These are phyloP conservation scores for Stercorarius parasiticus DNA, from an alignment of 2,113 vertebrate genomes.

Conservation along the genomic window DNA sequence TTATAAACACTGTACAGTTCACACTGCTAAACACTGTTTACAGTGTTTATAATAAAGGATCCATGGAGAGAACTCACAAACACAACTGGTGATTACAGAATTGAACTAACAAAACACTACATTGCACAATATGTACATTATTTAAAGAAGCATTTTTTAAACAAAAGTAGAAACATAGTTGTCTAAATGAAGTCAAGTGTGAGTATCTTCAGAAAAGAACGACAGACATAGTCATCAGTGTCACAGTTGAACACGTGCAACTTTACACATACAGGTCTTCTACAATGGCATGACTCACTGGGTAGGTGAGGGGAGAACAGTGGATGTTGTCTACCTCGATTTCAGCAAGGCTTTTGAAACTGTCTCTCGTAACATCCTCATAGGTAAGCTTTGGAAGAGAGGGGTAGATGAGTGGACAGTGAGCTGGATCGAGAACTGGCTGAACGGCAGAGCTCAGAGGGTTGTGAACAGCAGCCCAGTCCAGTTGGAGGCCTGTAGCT, in stretches of 20 bases:
- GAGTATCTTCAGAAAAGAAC: background rate
- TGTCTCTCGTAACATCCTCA: background rate
- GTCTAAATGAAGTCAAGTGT: background rate
- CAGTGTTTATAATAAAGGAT: background rate
- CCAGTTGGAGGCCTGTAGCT: background rate
- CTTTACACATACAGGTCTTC: background rate
- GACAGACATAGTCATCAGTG: background rate
- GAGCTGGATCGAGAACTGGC: background rate
- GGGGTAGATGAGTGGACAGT: background rate
- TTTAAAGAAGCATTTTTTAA: background rate
- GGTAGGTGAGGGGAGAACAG: background rate
- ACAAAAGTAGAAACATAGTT: background rate
- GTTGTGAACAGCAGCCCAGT: background rate
- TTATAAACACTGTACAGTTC: background rate
- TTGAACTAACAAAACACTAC: background rate
- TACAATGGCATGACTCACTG: background rate
- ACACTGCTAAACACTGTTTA: background rate
- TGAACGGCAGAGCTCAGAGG: background rate
- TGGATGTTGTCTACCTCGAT: background rate
- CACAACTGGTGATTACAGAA: background rate
- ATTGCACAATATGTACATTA: background rate
- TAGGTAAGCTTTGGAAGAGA: background rate
- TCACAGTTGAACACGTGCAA: accelerated
- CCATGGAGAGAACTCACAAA: background rate
- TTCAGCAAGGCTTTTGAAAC: background rate